phyloP scores from a whole-genome alignment of 2,113 vertebrate species.

The Cromileptes altivelis region DNA sequence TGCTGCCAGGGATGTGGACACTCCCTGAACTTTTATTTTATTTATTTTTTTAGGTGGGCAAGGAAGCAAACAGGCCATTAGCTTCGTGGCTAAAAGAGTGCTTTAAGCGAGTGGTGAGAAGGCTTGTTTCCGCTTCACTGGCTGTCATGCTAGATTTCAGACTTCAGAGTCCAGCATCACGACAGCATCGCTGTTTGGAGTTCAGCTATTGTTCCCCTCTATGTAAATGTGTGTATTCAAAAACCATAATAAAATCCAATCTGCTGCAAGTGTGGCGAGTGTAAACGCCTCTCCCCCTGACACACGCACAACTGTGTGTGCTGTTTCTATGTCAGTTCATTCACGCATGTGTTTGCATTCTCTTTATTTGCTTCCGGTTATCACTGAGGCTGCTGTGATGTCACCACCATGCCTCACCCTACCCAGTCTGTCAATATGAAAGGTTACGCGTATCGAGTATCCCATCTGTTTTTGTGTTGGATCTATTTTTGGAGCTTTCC shows the following conservation, averaged over 20 bases:
- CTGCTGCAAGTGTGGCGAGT: not conserved
- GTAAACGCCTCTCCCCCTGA: not conserved
- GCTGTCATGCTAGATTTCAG: slow-evolving; percentile 15
- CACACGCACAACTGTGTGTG: not conserved
- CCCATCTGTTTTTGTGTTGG: slow-evolving; percentile 36
- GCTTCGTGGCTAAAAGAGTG: slow-evolving; percentile 37
- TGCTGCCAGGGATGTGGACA: slow-evolving; percentile 77
- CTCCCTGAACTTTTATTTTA: slow-evolving; percentile 27
- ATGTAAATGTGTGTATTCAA: not conserved
- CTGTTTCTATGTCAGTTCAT: slow-evolving; percentile 3
- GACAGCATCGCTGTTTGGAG: not conserved
- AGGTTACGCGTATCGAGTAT: slow-evolving; percentile 49
- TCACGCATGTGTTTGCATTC: slow-evolving; percentile 30
- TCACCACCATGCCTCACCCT: not conserved
- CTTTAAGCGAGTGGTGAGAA: slow-evolving; percentile 23
- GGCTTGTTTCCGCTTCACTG: slow-evolving; percentile 44
- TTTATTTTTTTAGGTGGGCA: slow-evolving; percentile 10
- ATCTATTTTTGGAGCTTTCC: slow-evolving; percentile 41
- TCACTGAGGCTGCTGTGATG: slow-evolving; percentile 22
- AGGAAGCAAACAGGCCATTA: slow-evolving; percentile 40
- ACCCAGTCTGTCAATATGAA: slow-evolving; percentile 34
- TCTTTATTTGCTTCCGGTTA: slow-evolving; percentile 33
- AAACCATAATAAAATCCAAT: not conserved
- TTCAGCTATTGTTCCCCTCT: not conserved
- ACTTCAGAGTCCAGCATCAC: slow-evolving; percentile 21